Evolutionary conservation across 2,113 vertebrate species (phyloP).

Genomic region (Thermophis baileyi): DNA sequence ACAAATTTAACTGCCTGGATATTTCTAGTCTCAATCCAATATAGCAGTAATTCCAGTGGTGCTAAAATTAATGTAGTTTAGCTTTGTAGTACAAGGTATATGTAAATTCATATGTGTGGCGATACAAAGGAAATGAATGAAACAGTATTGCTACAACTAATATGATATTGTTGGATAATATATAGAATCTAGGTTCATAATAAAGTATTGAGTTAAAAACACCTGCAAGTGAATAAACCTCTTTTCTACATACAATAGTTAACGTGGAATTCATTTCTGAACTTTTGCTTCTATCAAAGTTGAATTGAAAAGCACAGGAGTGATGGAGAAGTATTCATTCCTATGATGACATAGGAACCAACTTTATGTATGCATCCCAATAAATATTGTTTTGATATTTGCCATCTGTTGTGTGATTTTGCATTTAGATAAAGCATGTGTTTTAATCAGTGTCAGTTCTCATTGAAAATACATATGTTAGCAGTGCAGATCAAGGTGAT

Average conservation of each 20-base stretch:
- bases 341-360: neutral
- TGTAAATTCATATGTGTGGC: neutral
- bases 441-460: neutral
- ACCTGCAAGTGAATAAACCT: neutral
- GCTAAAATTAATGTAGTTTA: neutral
- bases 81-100: neutral
- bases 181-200: neutral
- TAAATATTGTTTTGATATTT: neutral
- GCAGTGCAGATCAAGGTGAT: neutral
- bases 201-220: neutral
- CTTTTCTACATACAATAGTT: neutral
- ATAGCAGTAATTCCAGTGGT: neutral
- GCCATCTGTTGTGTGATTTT: neutral
- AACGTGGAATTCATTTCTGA: neutral
- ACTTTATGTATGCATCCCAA: neutral
- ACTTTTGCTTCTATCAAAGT: neutral
- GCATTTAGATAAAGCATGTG: neutral
- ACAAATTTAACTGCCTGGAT: neutral
- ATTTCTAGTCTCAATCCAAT: neutral
- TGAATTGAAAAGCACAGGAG: neutral
- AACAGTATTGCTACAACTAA: neutral
- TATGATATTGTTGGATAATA: neutral
- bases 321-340: neutral
- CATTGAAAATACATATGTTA: neutral
- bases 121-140: neutral